Percentiles rank a stretch among this genome's conserved stretches.
Evolutionary conservation across 1,140 invertebrate species (phyloP).

Genomic region (Papilio helenus): DNA sequence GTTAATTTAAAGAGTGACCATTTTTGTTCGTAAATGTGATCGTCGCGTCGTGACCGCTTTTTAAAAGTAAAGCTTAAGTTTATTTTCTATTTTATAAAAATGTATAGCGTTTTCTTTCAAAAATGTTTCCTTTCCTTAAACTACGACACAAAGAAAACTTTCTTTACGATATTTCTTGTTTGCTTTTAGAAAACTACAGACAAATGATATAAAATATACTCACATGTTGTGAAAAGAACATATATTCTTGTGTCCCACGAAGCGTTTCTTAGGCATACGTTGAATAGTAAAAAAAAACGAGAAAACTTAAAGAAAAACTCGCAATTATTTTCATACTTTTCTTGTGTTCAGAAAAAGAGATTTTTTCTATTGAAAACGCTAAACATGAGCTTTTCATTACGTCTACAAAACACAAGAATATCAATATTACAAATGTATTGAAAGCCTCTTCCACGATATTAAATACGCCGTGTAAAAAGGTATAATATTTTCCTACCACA

Average conservation of each 20-base stretch:
- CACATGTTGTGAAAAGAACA: slow-evolving; percentile 37
- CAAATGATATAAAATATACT: slow-evolving; percentile 39
- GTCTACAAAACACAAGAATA: slow-evolving; percentile 20
- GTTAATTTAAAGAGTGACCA: slow-evolving; percentile 8
- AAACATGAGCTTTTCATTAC: slow-evolving; percentile 20
- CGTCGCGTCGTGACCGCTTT: neutral
- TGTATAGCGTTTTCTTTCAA: neutral
- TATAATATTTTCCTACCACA: neutral
- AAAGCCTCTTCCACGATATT: neutral
- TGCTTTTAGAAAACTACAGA: slow-evolving; percentile 38
- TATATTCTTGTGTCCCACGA: slow-evolving; percentile 39
- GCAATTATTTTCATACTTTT: slow-evolving; percentile 33
- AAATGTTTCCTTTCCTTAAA: slow-evolving; percentile 26
- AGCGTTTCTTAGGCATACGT: slow-evolving; percentile 38
- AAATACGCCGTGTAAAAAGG: neutral
- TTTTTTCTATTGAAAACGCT: slow-evolving; percentile 33
- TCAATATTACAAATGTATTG: neutral
- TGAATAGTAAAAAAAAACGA: slow-evolving; percentile 33
- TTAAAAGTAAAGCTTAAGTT: neutral
- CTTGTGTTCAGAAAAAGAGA: slow-evolving; percentile 26
- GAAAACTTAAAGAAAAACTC: slow-evolving; percentile 37
- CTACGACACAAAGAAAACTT: slow-evolving; percentile 16
- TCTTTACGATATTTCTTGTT: slow-evolving; percentile 12
- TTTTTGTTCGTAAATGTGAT: neutral
- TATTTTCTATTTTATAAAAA: slow-evolving; percentile 15